A percentile compares a stretch with the other conserved stretches of the same genome.
phyloP scores from a whole-genome alignment of 2,797 vertebrate genomes.

The Morus bassanus region DNA sequence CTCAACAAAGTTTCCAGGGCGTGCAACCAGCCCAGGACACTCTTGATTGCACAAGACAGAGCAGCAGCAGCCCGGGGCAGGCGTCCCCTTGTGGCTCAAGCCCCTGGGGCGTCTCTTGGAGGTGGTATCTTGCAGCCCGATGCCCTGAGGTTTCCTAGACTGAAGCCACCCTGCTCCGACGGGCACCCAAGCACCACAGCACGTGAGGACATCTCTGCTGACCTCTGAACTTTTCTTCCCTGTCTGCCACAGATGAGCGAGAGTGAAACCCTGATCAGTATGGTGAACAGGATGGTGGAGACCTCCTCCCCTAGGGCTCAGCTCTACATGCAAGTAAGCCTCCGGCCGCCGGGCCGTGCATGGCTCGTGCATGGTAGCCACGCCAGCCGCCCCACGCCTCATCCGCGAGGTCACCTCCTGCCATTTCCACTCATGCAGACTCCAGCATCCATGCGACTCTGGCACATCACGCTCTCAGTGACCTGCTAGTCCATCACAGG shows the following conservation, averaged over 20 bases:
- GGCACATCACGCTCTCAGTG: neutral
- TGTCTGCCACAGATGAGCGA: constrained; percentile 83
- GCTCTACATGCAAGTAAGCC: constrained; percentile 91
- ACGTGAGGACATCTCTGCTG: neutral
- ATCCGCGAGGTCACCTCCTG: constrained; percentile 17
- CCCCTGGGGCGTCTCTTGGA: neutral
- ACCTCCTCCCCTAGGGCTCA: constrained; percentile 86
- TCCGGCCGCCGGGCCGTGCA: neutral
- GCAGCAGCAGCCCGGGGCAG: neutral
- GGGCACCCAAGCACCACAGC: neutral
- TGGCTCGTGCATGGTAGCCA: constrained; percentile 65
- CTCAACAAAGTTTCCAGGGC: neutral
- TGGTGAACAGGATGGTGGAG: constrained; percentile 89
- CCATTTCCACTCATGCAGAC: neutral
- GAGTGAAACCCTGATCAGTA: constrained; percentile 86
- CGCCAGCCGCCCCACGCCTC: neutral
- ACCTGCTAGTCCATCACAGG: constrained; percentile 29
- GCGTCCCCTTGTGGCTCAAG: accelerated
- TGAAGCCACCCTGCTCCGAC: accelerated
- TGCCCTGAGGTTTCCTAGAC: neutral
- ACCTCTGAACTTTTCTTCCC: constrained; percentile 71
- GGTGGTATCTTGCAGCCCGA: neutral
- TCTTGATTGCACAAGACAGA: accelerated
- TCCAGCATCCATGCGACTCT: neutral
- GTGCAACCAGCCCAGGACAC: neutral